Evolutionary conservation across 2,888 invertebrate genomes (phyloP).

Genomic region (Cryptocheilus praepositus): DNA sequence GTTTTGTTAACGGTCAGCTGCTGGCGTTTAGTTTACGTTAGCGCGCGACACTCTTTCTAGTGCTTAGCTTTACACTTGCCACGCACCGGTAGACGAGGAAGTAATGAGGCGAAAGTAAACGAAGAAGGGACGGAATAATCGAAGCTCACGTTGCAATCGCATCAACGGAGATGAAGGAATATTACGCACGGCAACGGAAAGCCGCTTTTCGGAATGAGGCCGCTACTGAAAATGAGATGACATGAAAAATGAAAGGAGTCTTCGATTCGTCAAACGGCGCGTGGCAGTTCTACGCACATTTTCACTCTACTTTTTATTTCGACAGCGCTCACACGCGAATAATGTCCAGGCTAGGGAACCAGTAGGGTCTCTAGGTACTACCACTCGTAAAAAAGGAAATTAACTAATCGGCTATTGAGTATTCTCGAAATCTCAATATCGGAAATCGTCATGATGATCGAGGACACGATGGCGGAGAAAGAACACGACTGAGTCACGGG

Average conservation of each 20-base stretch:
- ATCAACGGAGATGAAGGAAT: no score
- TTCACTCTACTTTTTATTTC: slow-evolving; percentile 38
- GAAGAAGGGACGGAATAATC: slow-evolving; percentile 3
- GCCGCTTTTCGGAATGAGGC: no score
- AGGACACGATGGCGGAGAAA: slow-evolving; percentile 18
- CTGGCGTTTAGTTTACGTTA: slow-evolving; percentile 43
- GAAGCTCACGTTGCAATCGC: no score
- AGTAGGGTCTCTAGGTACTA: background rate
- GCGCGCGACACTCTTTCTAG: slow-evolving; percentile 42
- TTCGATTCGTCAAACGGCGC: slow-evolving; percentile 34
- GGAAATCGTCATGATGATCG: background rate
- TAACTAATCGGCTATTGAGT: slow-evolving; percentile 61
- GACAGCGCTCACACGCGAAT: slow-evolving; percentile 42
- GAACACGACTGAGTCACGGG: slow-evolving; percentile 23
- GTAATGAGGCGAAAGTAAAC: background rate
- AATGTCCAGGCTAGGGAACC: background rate
- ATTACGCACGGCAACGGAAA: slow-evolving; percentile 11
- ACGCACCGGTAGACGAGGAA: slow-evolving; percentile 40
- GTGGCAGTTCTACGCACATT: slow-evolving; percentile 26
- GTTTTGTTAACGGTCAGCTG: slow-evolving; percentile 41
- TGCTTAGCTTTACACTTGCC: slow-evolving; percentile 36
- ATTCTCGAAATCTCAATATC: slow-evolving; percentile 50
- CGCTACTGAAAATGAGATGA: background rate
- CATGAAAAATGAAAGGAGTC: background rate
- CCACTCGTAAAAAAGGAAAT: slow-evolving; percentile 33